These are phyloP conservation scores for Bombus haemorrhoidalis DNA, from an alignment of 1,140 invertebrate genomes.

Conservation along the genomic window DNA sequence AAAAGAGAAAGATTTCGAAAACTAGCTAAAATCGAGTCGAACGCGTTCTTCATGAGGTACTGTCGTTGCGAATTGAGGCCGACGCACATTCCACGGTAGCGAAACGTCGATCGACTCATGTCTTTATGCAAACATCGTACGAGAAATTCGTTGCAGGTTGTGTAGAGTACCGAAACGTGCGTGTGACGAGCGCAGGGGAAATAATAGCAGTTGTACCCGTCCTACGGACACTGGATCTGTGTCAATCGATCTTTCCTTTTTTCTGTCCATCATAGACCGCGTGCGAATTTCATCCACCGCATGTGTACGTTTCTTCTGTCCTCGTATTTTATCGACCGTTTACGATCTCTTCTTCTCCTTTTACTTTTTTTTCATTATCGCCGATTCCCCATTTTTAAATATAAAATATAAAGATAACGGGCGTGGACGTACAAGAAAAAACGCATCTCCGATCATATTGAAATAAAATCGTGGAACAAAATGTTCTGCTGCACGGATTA, in stretches of 20 bases:
- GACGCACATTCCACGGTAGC: neutral
- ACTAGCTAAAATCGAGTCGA: neutral
- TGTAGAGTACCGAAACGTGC: conserved; percentile 7
- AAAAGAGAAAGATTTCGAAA: neutral
- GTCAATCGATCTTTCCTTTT: conserved; percentile 40
- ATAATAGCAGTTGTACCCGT: conserved; percentile 36
- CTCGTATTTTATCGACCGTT: neutral
- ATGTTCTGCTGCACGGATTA: neutral
- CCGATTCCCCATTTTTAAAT: neutral
- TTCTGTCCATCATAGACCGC: conserved; percentile 11
- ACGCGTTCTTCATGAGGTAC: neutral
- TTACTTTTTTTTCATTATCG: neutral
- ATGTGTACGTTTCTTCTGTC: too few relatives aligned
- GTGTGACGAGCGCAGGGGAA: conserved; percentile 17
- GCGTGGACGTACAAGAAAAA: neutral
- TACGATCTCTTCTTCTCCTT: neutral
- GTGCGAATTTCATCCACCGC: conserved; percentile 3
- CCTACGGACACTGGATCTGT: conserved; percentile 43
- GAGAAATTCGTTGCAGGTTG: conserved; percentile 16
- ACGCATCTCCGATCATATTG: neutral
- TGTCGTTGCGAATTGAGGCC: conserved; percentile 2
- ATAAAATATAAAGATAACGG: conserved; percentile 1
- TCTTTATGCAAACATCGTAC: conserved; percentile 16
- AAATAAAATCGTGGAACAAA: conserved; percentile 11
- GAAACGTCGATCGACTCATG: conserved; percentile 8